Conservation (phyloP, 2,113 vertebrate species). For the Xenotilapia flavipinnis region DNA sequence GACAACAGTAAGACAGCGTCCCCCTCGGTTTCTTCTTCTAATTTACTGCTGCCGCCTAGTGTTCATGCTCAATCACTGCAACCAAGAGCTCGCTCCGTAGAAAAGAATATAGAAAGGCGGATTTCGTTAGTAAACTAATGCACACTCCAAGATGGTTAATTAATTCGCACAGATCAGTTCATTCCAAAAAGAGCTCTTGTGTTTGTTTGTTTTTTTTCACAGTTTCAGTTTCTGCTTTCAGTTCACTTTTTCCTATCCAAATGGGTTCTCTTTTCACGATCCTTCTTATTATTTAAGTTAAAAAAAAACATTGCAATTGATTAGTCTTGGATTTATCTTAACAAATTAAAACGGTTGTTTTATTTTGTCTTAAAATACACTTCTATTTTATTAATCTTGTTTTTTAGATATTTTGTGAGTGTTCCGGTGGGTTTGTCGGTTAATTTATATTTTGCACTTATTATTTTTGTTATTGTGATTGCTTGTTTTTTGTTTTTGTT, state of each 20-base stretch:
- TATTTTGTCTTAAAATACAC: background rate
- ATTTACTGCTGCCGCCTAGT: slow-evolving; percentile 54
- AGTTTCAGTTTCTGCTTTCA: background rate
- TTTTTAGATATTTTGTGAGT: background rate
- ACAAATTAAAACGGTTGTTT: background rate
- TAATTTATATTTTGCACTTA: background rate
- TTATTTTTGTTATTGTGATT: background rate
- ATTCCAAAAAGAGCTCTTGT: background rate
- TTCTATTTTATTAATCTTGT: background rate
- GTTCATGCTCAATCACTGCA: background rate
- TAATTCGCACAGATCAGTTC: background rate
- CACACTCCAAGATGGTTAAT: background rate
- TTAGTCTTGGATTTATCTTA: background rate
- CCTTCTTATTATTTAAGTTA: background rate
- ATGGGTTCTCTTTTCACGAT: background rate
- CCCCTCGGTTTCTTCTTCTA: background rate
- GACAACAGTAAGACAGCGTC: background rate
- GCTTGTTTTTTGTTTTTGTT: background rate
- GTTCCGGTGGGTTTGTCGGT: background rate
- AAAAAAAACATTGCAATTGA: background rate
- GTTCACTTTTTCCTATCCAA: background rate
- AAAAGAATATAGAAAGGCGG: too few relatives aligned
- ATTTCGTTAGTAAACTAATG: background rate
- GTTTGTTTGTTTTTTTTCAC: fast-evolving
- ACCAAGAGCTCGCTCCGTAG: background rate